Base-by-base conservation (phyloP, 2,888 invertebrate genomes). In the Resseliella maxima region DNA sequence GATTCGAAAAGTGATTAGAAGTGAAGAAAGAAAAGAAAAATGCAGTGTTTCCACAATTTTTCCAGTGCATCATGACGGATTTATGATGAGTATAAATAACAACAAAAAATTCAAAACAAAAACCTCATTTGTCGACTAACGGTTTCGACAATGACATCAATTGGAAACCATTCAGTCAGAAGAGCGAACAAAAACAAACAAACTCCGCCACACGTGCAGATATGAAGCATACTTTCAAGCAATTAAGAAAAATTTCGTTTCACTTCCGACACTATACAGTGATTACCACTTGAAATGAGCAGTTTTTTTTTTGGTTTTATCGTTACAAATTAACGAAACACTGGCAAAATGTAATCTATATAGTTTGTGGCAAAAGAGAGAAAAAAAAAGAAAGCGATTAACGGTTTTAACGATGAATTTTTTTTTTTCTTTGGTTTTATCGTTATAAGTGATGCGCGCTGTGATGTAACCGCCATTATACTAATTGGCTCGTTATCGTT, bases 351-450 rank as follows among this genome's bases (percentile, higher is more conserved):
- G 72, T 72, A 72, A 72, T 72, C 72, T 72, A 72, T 72, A 72
- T 50, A 50, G 46, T 27, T 27, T 72, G 35, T 2, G 31, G 35
- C 35, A 15, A 6, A 50, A n/a, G n/a, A 31, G 27, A 15, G 3
- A 24, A 59, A 72, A 72, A 72, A 72, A 72, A 72, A 35, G 72
- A 72, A 72, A 72, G 72, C 72, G 35, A 72, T 72, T 35, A 72
- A 35, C 72, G 72, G 31, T 72, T 72, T 72, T 15, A 27, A 72
- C 35, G 72, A 59, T 24, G 5, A 8, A 24, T 18, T 6, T n/a
- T 59, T 59, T 6, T 59, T 24, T 27, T 31, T 72, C 31, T 27
- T 31, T 31, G 3, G 6, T 5, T 31, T 10, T 35, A 31, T 72
- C 1, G 24, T 12, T 15, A 12, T 12, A 2, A 35, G 72, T 15